Base-by-base conservation (phyloP, 2,888 invertebrate species). In the Drosophila suboccidentalis region DNA sequence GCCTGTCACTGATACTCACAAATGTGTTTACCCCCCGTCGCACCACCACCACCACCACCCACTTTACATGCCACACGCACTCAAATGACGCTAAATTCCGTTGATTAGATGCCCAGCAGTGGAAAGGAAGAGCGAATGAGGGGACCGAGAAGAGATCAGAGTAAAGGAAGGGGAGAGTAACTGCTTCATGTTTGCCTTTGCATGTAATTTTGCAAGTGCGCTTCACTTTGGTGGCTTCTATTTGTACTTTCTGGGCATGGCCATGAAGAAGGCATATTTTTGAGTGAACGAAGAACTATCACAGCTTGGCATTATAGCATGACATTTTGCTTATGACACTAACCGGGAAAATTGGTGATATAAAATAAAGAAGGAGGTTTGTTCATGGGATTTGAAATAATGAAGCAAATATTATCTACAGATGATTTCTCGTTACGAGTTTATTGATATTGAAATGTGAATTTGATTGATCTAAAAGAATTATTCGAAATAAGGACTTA, bases 51-150 rank as follows among this genome's bases (percentile, higher is more conserved):
- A 34, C 22, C 26, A 26, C 26, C 26, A 6, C 26, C 26, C 51
- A 63, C 62, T 60, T 78, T 71, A 68, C 78, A 83, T 81, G 87
- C 64, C 72, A 70, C 81, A 77, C 87, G 82, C 84, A 68, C 74
- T 76, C 71, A 71, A 85, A 87, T 85, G 85, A 78, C 83, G 86
- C 83, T 78, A 87, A 89, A 87, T 85, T 87, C 75, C 62, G 83
- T 89, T 87, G 88, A 89, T 87, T 89, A 89, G 89, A 85, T 87
- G 84, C 74, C 81, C 80, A 58, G 53, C n/a, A n/a, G n/a, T n/a
- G n/a, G n/a, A n/a, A n/a, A n/a, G n/a, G n/a, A n/a, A n/a, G n/a
- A n/a, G n/a, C n/a, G n/a, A n/a, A n/a, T n/a, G n/a, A 32, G 47
- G 9, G 36, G 53, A 39, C 58, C 22, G 3, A 15, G 17, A 3